Evolutionary conservation across 2,797 vertebrate species (phyloP).

Genomic region (Poecilia gillii): DNA sequence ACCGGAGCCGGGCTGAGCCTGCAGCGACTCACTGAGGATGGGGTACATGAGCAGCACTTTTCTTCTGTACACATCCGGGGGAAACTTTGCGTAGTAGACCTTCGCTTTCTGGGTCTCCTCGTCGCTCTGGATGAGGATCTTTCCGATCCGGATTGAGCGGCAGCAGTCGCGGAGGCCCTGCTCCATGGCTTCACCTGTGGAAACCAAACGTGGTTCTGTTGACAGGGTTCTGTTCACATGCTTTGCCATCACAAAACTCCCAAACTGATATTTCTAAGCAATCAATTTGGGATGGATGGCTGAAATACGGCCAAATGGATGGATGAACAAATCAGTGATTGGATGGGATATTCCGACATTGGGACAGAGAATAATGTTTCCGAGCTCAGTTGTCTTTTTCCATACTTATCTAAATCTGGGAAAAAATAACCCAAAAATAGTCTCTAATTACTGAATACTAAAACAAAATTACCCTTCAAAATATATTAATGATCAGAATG

Average conservation of each 20-base stretch:
- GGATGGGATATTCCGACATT: neutral
- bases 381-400: neutral
- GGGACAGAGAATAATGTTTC: neutral
- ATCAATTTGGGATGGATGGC: neutral
- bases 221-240: neutral
- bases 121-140: conserved; percentile 98
- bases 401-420: neutral
- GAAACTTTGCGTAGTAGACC: conserved; percentile 98
- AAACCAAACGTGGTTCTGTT: neutral
- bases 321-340: neutral
- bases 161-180: conserved; percentile 96
- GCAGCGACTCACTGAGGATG: conserved; percentile 90
- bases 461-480: too few relatives aligned
- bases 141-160: conserved; percentile 93
- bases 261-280: neutral
- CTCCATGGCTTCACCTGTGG: conserved; percentile 95
- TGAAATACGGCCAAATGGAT: neutral
- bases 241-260: neutral
- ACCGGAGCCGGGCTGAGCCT: conserved; percentile 10
- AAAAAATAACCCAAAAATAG: too few relatives aligned
- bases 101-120: conserved; percentile 97
- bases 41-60: conserved; percentile 99
- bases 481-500: too few relatives aligned
- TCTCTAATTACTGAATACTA: too few relatives aligned
- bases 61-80: conserved; percentile 93